Evolutionary conservation across 2,888 invertebrate species (phyloP).

Genomic region (Drosophila rellima): DNA sequence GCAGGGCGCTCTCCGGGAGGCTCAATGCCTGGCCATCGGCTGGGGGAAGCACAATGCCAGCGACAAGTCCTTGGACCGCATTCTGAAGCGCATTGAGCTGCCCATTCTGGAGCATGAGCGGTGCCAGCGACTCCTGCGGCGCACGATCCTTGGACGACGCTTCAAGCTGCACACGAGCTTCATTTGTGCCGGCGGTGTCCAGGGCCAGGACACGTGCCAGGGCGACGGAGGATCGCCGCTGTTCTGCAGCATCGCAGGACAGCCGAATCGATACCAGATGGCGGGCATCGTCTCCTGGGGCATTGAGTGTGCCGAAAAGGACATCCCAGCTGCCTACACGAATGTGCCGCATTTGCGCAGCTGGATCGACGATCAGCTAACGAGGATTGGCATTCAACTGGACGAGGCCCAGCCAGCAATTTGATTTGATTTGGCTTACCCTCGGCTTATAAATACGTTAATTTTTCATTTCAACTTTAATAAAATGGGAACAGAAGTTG

Average conservation of each 20-base stretch:
- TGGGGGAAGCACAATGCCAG: constrained; percentile 79
- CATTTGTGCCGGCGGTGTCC: constrained; percentile 92
- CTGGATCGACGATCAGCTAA: constrained; percentile 88
- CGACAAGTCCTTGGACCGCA: constrained; percentile 86
- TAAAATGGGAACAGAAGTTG: too few relatives aligned
- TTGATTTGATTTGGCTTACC: background rate
- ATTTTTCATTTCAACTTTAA: too few relatives aligned
- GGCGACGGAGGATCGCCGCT: constrained; percentile 92
- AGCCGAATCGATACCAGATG: constrained; percentile 63
- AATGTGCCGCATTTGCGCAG: constrained; percentile 88
- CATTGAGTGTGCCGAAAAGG: constrained; percentile 89
- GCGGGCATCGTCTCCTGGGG: constrained; percentile 88
- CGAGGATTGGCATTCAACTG: constrained; percentile 39
- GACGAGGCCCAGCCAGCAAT: background rate
- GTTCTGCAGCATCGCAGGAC: constrained; percentile 87
- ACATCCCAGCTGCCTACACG: constrained; percentile 90
- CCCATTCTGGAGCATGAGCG: constrained; percentile 88
- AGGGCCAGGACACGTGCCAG: constrained; percentile 86
- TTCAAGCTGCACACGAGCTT: constrained; percentile 89
- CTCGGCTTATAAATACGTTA: too few relatives aligned
- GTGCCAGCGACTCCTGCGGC: constrained; percentile 87
- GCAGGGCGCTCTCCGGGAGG: constrained; percentile 80
- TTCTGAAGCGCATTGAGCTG: constrained; percentile 90
- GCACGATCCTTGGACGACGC: constrained; percentile 88
- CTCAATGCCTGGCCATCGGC: constrained; percentile 74